Percentiles rank a stretch among this genome's conserved stretches.
phyloP scores from a whole-genome alignment of 2,113 vertebrate genomes.

The Hypomesus transpacificus region DNA sequence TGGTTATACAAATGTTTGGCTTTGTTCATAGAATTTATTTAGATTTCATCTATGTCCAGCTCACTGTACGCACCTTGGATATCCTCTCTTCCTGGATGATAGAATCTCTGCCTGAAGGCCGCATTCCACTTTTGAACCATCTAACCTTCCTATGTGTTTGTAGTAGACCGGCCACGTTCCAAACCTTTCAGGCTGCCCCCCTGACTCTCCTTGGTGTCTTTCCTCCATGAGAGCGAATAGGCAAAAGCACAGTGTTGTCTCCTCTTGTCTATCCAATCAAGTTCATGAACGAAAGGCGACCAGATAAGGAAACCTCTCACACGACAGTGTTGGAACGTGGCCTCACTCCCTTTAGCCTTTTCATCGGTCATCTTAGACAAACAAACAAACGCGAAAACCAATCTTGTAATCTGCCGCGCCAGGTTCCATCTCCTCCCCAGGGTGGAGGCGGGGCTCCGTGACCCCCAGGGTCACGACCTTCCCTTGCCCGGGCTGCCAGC shows the following conservation, averaged over 20 bases:
- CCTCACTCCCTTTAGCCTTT: neutral
- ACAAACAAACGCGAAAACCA: neutral
- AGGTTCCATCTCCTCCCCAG: constrained; percentile 75
- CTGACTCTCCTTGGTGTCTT: too few species aligned
- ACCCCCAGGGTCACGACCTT: constrained; percentile 83
- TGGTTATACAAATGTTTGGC: neutral
- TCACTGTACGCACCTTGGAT: constrained; percentile 59
- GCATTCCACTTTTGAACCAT: too few species aligned
- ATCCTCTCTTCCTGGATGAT: too few species aligned
- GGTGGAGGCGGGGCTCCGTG: constrained; percentile 87
- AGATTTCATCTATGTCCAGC: constrained; percentile 60
- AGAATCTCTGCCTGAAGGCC: too few species aligned
- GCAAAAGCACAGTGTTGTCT: too few species aligned
- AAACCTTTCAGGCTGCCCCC: too few species aligned
- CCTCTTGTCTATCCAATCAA: too few species aligned
- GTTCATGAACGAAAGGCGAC: too few species aligned
- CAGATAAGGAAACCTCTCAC: too few species aligned
- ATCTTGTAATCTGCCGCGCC: constrained; percentile 33
- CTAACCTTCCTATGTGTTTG: too few species aligned
- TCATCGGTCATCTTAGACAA: constrained; percentile 30
- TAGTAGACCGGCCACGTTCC: too few species aligned
- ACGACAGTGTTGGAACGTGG: neutral
- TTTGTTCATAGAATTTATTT: neutral
- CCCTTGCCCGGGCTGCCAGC: constrained; percentile 89
- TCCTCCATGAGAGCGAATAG: too few species aligned